Conservation (phyloP, 1,140 invertebrate species). For the Fopius arisanus region DNA sequence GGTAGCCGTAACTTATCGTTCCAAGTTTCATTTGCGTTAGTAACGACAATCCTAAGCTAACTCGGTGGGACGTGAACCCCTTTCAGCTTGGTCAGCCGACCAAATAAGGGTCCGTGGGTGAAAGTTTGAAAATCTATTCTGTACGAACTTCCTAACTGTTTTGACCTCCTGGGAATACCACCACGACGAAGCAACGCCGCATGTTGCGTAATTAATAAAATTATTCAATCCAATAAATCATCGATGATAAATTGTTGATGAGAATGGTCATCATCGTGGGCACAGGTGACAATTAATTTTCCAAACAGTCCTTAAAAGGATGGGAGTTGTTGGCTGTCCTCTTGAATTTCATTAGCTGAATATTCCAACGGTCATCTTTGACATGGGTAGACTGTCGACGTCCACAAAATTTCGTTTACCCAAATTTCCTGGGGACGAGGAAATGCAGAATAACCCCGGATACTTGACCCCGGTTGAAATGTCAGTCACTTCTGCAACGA, state of each 20-base stretch:
- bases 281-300: too few species aligned
- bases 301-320: too few species aligned
- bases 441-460: background rate
- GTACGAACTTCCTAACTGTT: background rate
- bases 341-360: background rate
- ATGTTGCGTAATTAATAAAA: too few species aligned
- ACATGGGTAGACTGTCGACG: background rate
- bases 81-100: slow-evolving; percentile 10
- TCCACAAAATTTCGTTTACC: background rate
- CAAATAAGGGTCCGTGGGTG: background rate
- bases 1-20: background rate
- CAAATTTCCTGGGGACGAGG: background rate
- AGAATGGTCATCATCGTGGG: too few species aligned
- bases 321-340: too few species aligned
- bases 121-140: slow-evolving; percentile 1
- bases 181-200: background rate
- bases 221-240: too few species aligned
- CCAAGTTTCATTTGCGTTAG: slow-evolving; percentile 14
- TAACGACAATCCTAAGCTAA: slow-evolving; percentile 9
- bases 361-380: background rate
- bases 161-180: background rate
- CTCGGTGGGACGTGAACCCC: background rate
- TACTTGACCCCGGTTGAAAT: background rate
- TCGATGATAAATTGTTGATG: too few species aligned
- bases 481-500: slow-evolving; percentile 3